These are phyloP conservation scores for Apteryx mantelli DNA, from an alignment of 2,113 vertebrate genomes.

Conservation along the genomic window DNA sequence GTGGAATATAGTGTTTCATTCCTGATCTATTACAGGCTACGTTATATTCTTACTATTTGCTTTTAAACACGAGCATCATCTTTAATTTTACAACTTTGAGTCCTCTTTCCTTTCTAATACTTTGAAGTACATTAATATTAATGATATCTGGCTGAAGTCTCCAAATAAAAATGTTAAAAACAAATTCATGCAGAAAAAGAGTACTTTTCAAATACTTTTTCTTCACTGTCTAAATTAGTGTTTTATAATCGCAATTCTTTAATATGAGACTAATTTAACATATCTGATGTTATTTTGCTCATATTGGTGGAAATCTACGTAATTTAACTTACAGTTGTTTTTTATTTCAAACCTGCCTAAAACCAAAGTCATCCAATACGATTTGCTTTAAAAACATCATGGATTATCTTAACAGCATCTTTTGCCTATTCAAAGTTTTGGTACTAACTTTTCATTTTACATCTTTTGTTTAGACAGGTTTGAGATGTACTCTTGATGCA, in stretches of 20 bases:
- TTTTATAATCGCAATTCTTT: background rate
- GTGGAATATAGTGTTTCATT: background rate
- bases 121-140: background rate
- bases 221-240: background rate
- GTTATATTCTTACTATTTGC: background rate
- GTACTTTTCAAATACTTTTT: background rate
- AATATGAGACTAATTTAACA: background rate
- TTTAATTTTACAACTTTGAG: background rate
- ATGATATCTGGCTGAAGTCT: background rate
- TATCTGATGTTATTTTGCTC: background rate
- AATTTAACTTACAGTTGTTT: background rate
- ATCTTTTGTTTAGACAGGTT: background rate
- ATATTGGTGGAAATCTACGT: background rate
- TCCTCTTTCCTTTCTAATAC: background rate
- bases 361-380: background rate
- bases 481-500: background rate
- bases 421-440: background rate
- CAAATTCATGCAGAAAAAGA: background rate
- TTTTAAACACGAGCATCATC: background rate
- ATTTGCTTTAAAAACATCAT: background rate
- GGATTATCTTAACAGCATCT: background rate
- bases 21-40: background rate
- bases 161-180: background rate
- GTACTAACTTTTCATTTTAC: background rate
- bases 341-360: background rate